Evolutionary conservation across 2,113 vertebrate species (phyloP), one percentile per base, ranked within the genome.

Genomic region (Dicrurus megarhynchus): DNA sequence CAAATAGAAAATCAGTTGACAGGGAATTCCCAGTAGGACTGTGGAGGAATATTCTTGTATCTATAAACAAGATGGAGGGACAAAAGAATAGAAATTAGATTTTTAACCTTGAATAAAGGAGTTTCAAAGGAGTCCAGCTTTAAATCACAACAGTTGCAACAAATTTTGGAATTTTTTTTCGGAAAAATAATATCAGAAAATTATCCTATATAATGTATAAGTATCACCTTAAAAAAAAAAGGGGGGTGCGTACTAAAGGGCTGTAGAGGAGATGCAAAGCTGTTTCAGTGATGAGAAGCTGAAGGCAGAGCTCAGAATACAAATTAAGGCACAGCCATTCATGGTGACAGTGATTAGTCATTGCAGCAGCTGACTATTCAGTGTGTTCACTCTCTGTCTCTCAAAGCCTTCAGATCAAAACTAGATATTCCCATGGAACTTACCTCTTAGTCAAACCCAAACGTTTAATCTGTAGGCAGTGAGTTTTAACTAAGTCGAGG

Each of bases 201-300:
- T 33, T 55, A 46, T 79, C 6, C 17, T 57, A 17, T 57, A 30
- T 37, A 56, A 39, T 35, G 7, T 24, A 5, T 30, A 84, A 50
- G 0, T 47, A 53, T 16, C 4, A 56, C 32, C 30, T 55, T 41
- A 17, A 37, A 46, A 42, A 63, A 41, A 37, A 11, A 5, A 1
- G 1, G 3, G 3, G 2, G 4, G 2, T 5, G 27, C 5, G 8
- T 39, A 41, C 17, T 41, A 46, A 61, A 63, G 21, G 12, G 4
- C 15, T n/a, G 4, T 19, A 55, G 23, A 52, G 55, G 39, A 59
- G 4, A 13, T 47, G 7, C 12, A 69, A 87, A 74, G 23, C 28
- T 39, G 7, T 81, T 84, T 79, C 35, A 28, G 32, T n/a, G 39
- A n/a, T 44, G 16, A 79, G 46, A 64, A 84, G 18, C 21, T 50